Evolutionary conservation across 2,113 vertebrate genomes (phyloP), one percentile per base, ranked within the genome.

Genomic region (Agelaius phoeniceus): DNA sequence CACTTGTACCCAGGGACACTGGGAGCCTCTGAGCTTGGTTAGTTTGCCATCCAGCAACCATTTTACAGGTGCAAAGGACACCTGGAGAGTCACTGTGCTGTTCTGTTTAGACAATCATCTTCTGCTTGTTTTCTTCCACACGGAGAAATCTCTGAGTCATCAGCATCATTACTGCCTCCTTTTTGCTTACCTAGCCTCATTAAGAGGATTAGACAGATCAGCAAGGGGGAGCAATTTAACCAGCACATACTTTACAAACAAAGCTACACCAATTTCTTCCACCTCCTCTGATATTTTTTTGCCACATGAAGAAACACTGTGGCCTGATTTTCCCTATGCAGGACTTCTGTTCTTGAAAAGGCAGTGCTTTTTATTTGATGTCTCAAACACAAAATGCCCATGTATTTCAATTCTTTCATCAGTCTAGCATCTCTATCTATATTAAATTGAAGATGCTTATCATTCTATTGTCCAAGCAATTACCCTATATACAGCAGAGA

Each of bases 111-210:
- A 81, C 24, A 77, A 84, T 52, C 33, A 35, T 31, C 41, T 74
- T 91, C 81, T 87, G 65, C 72, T 49, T 55, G 62, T 87, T 88
- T 82, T 62, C 33, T 84, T 89, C 83, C 84, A 59, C 24, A 51
- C 59, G 51, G 74, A 73, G 73, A 95, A 96, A 93, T 58, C 74
- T 80, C 65, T 81, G 78, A 81, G 84, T 96, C 93, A 94, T 96
- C 87, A 87, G 87, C 84, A 88, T 94, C 92, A 74, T 84, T 90
- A 93, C 86, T 54, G 89, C n/a, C 67, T 79, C 62, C 72, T 89
- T 96, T 96, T 88, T 95, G 96, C 94, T 95, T 94, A 96, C 77
- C 59, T 87, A 93, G 90, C 55, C 66, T 97, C 91, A 80, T 97
- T 96, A 96, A 52, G 81, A 84, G 77, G 82, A 93, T 96, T 78